Evolutionary conservation across 2,113 vertebrate genomes (phyloP).

Genomic region (Rynchops niger): DNA sequence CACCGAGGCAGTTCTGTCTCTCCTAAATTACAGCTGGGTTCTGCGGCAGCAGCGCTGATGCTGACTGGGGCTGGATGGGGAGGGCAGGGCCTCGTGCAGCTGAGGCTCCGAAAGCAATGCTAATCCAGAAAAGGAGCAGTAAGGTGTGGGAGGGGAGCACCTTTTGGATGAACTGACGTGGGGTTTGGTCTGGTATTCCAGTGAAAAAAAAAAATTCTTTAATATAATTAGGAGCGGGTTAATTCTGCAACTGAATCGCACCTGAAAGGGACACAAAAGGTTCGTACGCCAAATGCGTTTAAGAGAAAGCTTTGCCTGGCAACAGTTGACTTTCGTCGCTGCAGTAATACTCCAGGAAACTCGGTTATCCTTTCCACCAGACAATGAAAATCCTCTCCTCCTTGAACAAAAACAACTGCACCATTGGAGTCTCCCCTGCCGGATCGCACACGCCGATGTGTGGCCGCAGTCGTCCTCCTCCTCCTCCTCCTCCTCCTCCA

Average conservation of each 20-base stretch:
- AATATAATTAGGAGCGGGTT: neutral
- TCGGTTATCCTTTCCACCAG: neutral
- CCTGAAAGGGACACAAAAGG: neutral
- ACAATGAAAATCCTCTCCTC: neutral
- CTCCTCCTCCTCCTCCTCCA: neutral
- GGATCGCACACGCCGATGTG: neutral
- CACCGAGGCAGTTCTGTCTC: fast-evolving
- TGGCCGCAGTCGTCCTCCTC: neutral
- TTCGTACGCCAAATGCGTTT: fast-evolving
- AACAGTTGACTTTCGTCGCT: neutral
- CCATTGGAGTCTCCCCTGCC: neutral
- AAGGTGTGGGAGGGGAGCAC: neutral
- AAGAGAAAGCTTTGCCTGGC: neutral
- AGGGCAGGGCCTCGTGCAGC: neutral
- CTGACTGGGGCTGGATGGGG: fast-evolving
- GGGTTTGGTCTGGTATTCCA: neutral
- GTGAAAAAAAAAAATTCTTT: fast-evolving
- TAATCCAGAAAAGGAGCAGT: neutral
- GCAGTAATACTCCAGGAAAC: neutral
- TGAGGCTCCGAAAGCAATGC: neutral
- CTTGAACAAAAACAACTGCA: neutral
- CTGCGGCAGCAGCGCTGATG: neutral
- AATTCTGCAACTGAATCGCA: fast-evolving
- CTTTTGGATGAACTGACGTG: neutral
- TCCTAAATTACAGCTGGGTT: neutral